These are phyloP conservation scores for Hemistola chrysoprasaria DNA, from an alignment of 2,888 invertebrate genomes.

Conservation along the genomic window DNA sequence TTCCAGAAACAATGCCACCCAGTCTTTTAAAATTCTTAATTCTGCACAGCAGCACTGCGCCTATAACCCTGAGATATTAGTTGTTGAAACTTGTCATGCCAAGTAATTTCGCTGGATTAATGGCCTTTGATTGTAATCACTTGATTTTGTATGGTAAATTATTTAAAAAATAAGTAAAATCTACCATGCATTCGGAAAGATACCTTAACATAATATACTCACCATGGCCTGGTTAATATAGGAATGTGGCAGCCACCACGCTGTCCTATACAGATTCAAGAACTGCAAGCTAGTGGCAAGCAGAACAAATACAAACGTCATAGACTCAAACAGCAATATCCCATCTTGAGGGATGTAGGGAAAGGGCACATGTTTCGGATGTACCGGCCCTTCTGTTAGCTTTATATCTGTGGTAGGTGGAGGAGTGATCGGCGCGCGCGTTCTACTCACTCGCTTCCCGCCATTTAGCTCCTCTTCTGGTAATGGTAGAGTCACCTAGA, in stretches of 20 bases:
- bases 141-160: no score
- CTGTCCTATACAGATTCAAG: constrained; percentile 96
- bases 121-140: no score
- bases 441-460: constrained; percentile 50
- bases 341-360: constrained; percentile 90
- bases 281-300: constrained; percentile 94
- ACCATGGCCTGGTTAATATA: constrained; percentile 94
- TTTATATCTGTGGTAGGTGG: constrained; percentile 46
- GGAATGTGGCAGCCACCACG: constrained; percentile 98
- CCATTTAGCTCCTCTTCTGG: constrained; percentile 64
- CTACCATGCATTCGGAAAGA: constrained; percentile 6
- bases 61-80: no score
- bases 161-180: no score
- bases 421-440: constrained; percentile 42
- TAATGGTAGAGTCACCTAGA: constrained; percentile 46
- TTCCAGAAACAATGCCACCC: no score
- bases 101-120: no score
- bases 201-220: constrained; percentile 39
- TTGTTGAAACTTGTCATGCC: no score
- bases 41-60: no score
- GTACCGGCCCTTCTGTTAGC: constrained; percentile 65
- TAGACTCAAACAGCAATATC: constrained; percentile 91
- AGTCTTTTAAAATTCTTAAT: no score
- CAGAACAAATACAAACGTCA: constrained; percentile 91
- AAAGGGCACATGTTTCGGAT: constrained; percentile 91